These are phyloP conservation scores for Nomada flava DNA, from an alignment of 2,888 invertebrate species.

Conservation along the genomic window DNA sequence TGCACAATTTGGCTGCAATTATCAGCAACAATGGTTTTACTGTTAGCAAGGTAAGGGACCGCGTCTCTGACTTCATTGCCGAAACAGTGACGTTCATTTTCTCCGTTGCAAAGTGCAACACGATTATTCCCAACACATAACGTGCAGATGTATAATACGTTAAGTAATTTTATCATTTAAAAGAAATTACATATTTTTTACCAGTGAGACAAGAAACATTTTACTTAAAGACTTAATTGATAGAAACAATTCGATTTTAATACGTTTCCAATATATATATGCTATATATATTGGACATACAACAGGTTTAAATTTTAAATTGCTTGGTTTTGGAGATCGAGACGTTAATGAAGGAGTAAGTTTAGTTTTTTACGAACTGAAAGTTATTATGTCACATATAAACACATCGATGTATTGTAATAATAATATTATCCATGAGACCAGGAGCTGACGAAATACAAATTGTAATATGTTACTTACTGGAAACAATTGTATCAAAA, in stretches of 20 bases:
- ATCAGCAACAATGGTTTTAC: slow-evolving; percentile 79
- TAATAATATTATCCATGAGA: neutral
- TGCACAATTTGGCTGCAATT: slow-evolving; percentile 79
- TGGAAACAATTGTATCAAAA: neutral
- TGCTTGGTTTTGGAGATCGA: neutral
- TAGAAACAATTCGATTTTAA: slow-evolving; percentile 20
- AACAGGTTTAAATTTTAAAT: slow-evolving; percentile 33
- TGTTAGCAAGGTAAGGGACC: slow-evolving; percentile 76
- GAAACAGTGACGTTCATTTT: slow-evolving; percentile 50
- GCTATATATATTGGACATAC: neutral
- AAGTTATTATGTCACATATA: neutral
- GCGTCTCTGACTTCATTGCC: slow-evolving; percentile 29
- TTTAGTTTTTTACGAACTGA: neutral
- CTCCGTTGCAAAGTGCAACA: slow-evolving; percentile 41
- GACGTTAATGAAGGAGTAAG: neutral
- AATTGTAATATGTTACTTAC: neutral
- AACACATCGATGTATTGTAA: neutral
- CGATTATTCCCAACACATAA: slow-evolving; percentile 32
- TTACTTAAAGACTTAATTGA: slow-evolving; percentile 18
- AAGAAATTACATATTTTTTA: neutral
- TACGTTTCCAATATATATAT: slow-evolving; percentile 5
- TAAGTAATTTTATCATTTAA: slow-evolving; percentile 15
- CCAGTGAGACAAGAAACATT: neutral
- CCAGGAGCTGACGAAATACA: neutral
- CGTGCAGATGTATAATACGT: slow-evolving; percentile 8